Percentiles rank a stretch among this genome's conserved stretches.
Conservation (phyloP, 2,113 vertebrate species). For the Caretta caretta region DNA sequence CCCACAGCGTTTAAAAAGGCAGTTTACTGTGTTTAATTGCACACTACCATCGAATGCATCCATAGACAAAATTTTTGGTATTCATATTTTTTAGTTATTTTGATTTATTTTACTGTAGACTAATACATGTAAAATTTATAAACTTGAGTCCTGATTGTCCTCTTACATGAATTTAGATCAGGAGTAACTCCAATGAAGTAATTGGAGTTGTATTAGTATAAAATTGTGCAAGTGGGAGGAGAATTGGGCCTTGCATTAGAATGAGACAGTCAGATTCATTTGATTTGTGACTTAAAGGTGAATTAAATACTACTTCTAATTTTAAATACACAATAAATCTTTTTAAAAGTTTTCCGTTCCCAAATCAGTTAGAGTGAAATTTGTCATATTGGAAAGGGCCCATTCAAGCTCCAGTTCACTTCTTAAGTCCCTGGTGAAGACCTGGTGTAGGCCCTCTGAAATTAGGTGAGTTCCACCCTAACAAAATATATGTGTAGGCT, state of each 20-base stretch:
- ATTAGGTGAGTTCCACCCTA: too few species aligned
- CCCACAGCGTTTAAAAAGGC: constrained; percentile 84
- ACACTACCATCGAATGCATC: constrained; percentile 82
- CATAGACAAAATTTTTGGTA: constrained; percentile 88
- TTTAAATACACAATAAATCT: background rate
- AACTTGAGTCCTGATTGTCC: background rate
- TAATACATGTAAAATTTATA: background rate
- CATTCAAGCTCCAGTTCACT: too few species aligned
- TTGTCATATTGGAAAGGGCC: too few species aligned
- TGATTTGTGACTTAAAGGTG: background rate
- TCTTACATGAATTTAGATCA: background rate
- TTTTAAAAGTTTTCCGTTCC: background rate
- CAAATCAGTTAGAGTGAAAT: too few species aligned
- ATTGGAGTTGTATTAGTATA: background rate
- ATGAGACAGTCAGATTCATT: background rate
- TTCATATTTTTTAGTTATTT: background rate
- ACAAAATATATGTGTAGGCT: too few species aligned
- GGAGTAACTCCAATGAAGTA: background rate
- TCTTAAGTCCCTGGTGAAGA: too few species aligned
- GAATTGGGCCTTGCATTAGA: background rate
- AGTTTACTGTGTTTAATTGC: constrained; percentile 84
- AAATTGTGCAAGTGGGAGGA: background rate
- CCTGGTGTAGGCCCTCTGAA: too few species aligned
- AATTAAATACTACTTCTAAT: background rate
- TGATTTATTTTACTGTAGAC: background rate